phyloP scores from a whole-genome alignment of 2,888 invertebrate species.

The Megastigmus dorsalis region DNA sequence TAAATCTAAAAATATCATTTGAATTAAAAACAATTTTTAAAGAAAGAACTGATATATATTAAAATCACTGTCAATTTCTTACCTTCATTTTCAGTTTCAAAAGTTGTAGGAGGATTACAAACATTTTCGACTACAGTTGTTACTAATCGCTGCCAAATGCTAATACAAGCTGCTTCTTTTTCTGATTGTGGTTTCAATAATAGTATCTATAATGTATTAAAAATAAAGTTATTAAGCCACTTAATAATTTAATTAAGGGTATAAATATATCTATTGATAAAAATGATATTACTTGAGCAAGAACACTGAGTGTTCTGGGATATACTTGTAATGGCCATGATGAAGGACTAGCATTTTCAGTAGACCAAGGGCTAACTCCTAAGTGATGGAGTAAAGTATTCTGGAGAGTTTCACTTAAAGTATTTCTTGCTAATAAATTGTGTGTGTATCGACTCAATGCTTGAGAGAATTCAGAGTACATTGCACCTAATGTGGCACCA shows the following conservation, averaged over 20 bases:
- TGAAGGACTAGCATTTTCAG: slow-evolving; percentile 76
- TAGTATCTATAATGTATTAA: slow-evolving; percentile 77
- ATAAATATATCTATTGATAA: too few relatives aligned
- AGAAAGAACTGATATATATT: neutral
- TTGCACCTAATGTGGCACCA: slow-evolving; percentile 81
- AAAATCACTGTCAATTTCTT: slow-evolving; percentile 47
- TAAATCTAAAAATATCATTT: slow-evolving; percentile 80
- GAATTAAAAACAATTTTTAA: slow-evolving; percentile 30
- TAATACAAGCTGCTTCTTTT: slow-evolving; percentile 91
- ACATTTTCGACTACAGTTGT: slow-evolving; percentile 93
- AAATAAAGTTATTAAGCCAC: neutral
- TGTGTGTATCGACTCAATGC: slow-evolving; percentile 86
- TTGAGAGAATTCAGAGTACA: slow-evolving; percentile 85
- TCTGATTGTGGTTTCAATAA: slow-evolving; percentile 87
- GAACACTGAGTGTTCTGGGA: slow-evolving; percentile 85
- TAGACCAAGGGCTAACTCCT: slow-evolving; percentile 84
- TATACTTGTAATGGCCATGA: slow-evolving; percentile 88
- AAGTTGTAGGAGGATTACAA: slow-evolving; percentile 79
- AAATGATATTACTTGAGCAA: slow-evolving; percentile 91
- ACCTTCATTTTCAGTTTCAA: slow-evolving; percentile 86
- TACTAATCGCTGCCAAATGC: slow-evolving; percentile 93
- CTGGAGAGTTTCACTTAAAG: slow-evolving; percentile 82
- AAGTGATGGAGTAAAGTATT: slow-evolving; percentile 83
- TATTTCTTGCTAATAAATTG: slow-evolving; percentile 84
- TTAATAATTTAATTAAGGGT: too few relatives aligned